Evolutionary conservation across 1,140 invertebrate species (phyloP), one percentile per base, ranked within the genome.

Genomic region (Micrasema minimum): DNA sequence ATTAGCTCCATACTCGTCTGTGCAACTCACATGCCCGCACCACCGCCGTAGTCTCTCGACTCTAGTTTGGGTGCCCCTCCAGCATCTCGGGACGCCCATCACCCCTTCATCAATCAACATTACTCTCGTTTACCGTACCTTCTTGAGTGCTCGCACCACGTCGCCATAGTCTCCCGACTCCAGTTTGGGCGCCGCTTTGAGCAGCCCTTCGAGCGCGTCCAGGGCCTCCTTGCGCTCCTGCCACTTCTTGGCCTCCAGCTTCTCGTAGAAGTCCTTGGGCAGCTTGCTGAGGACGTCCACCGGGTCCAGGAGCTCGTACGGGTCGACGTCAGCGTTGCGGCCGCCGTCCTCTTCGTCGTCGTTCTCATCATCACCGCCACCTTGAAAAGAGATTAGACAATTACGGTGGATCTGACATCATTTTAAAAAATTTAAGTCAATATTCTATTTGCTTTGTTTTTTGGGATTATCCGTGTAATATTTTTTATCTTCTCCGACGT

Each of bases 211-310:
- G 0, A 98, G 80, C 1, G 84, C 83, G 77, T 97, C 94, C 4
- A 99, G 77, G 0, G 92, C 91, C 80, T 99, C 95, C 80, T 98
- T 98, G 7, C 98, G 86, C 57, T 99, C 95, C 78, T 96, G 93
- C 98, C 98, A 99, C 79, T 99, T 99, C 79, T 98, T 99, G 0
- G 93, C 93, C 81, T 99, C 96, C 35, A 96, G 76, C 83, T 97
- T 96, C 6, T 98, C 96, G 78, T 93, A 97, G 81, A 98, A 99
- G 81, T 98, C 95, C 85, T 97, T 97, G 0, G 96, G 96, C 20
- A 99, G 79, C 80, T 96, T 93, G 2, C 93, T 91, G 0, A 99
- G 78, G 77, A 99, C 96, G 78, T 99, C 95, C 23, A 98, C 94
- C 0, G 96, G 92, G 76, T 96, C 92, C 6, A 98, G 79, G 1